A percentile compares a stretch with the other conserved stretches of the same genome.
Evolutionary conservation across 2,113 vertebrate genomes (phyloP).

Genomic region (Alethe castanea): DNA sequence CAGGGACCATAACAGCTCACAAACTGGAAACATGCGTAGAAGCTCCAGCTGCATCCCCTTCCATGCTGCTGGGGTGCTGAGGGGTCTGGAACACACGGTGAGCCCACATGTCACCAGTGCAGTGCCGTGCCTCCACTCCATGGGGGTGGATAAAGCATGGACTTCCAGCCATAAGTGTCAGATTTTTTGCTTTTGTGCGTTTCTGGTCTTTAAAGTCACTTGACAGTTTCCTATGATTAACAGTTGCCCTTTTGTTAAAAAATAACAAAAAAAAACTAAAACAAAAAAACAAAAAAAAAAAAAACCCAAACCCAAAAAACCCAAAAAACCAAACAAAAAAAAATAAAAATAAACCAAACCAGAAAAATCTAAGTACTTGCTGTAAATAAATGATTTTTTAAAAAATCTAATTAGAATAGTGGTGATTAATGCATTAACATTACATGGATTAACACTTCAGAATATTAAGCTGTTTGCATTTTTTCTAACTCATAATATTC

Average conservation of each 20-base stretch:
- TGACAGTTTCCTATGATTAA: conserved; percentile 56
- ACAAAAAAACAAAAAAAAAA: background rate
- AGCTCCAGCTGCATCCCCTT: background rate
- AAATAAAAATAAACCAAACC: background rate
- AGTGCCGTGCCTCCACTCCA: fast-evolving
- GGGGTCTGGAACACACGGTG: background rate
- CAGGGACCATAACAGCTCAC: background rate
- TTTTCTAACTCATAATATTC: conserved; percentile 52
- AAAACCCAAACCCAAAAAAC: too few species aligned
- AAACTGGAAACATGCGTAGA: background rate
- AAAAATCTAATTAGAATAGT: conserved; percentile 38
- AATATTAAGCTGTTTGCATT: conserved; percentile 48
- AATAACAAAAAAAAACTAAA: too few species aligned
- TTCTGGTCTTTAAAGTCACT: conserved; percentile 46
- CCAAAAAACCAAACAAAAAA: background rate
- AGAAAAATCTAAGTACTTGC: conserved; percentile 17
- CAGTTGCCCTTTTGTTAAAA: conserved; percentile 24
- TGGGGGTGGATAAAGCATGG: background rate
- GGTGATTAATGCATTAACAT: conserved; percentile 23
- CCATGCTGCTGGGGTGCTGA: background rate
- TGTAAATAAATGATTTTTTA: conserved; percentile 27
- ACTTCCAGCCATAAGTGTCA: background rate
- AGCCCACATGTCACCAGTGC: background rate
- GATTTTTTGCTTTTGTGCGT: conserved; percentile 29
- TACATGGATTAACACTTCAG: conserved; percentile 51